phyloP scores from a whole-genome alignment of 2,113 vertebrate genomes.

The Prochilodus magdalenae region DNA sequence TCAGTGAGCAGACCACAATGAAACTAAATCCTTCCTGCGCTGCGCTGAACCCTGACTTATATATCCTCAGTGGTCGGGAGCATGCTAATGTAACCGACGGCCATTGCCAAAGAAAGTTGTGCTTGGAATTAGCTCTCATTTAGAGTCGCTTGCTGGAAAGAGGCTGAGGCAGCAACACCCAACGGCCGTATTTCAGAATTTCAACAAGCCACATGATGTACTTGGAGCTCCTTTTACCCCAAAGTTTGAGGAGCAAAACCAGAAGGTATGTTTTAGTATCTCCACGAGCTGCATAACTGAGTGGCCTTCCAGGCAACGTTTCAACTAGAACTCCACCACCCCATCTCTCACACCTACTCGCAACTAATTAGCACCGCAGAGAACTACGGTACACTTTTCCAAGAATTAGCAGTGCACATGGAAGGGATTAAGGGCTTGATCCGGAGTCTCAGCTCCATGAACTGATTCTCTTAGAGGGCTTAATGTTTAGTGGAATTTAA shows the following conservation, averaged over 20 bases:
- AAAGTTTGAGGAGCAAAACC: not conserved
- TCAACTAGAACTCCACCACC: not conserved
- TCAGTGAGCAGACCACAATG: slow-evolving; percentile 51
- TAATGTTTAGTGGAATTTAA: slow-evolving; percentile 71
- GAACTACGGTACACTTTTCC: slow-evolving; percentile 29
- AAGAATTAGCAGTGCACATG: slow-evolving; percentile 75
- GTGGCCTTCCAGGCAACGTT: not conserved
- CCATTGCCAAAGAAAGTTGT: slow-evolving; percentile 28
- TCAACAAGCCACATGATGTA: slow-evolving; percentile 3
- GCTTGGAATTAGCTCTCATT: slow-evolving; percentile 9
- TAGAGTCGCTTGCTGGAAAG: not conserved
- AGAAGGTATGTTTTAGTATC: not conserved
- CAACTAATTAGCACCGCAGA: slow-evolving; percentile 59
- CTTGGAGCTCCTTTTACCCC: not conserved
- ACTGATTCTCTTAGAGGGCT: slow-evolving; percentile 62
- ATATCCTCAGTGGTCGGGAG: slow-evolving; percentile 10
- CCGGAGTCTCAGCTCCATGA: slow-evolving; percentile 57
- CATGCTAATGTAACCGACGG: not conserved
- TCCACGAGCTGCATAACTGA: not conserved
- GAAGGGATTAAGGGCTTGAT: slow-evolving; percentile 72
- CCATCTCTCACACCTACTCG: slow-evolving; percentile 44
- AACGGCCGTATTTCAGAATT: not conserved
- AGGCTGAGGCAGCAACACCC: not conserved
- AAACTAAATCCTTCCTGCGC: slow-evolving; percentile 47
- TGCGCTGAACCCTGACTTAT: slow-evolving; percentile 43